These are phyloP conservation scores for Drosophila santomea DNA, from an alignment of 1,140 invertebrate species.

Conservation along the genomic window DNA sequence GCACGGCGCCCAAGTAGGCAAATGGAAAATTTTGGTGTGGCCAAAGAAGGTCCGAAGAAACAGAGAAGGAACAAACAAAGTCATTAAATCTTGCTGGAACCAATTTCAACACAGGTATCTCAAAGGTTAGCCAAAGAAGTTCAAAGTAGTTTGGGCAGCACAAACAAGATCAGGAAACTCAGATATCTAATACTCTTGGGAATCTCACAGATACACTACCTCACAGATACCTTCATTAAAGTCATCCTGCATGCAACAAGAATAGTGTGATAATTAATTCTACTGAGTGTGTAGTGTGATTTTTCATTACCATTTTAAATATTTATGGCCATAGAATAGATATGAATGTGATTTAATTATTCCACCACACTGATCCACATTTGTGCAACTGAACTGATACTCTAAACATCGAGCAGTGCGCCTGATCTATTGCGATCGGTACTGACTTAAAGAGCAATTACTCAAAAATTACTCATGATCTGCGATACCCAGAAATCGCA, in stretches of 20 bases:
- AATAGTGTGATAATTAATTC: too few relatives aligned
- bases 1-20: constrained; percentile 20
- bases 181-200: too few relatives aligned
- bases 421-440: not conserved
- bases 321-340: constrained; percentile 4
- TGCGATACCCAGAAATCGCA: constrained; percentile 13
- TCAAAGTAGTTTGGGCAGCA: not conserved
- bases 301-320: not conserved
- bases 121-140: not conserved
- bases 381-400: not conserved
- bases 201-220: not conserved
- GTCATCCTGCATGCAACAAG: not conserved
- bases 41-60: constrained; percentile 20
- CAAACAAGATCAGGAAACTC: not conserved
- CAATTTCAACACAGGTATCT: not conserved
- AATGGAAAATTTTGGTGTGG: constrained; percentile 45
- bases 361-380: not conserved
- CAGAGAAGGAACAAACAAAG: constrained; percentile 31
- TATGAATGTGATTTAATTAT: constrained; percentile 3
- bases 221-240: not conserved
- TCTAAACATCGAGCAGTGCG: not conserved
- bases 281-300: not conserved
- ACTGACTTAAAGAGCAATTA: constrained; percentile 9
- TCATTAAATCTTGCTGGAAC: constrained; percentile 9
- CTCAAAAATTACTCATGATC: constrained; percentile 17